Evolutionary conservation across 53 echinoderm and acorn worm species (phyloP).

Genomic region (Holothuria leucospilota): DNA sequence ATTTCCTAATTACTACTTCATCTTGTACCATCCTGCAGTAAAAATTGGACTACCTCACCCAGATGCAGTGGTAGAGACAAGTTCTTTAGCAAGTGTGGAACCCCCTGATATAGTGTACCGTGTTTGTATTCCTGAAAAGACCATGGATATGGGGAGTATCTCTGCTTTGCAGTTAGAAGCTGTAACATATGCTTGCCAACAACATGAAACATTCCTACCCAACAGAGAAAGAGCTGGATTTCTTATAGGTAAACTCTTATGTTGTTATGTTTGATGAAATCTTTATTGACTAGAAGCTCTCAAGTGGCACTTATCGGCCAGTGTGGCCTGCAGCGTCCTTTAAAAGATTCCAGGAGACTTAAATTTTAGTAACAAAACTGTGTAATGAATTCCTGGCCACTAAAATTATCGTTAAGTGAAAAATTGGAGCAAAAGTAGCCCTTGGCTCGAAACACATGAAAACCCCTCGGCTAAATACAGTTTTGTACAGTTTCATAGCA

Average conservation of each 20-base stretch:
- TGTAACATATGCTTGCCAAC: constrained; percentile 98
- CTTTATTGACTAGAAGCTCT: too few species aligned
- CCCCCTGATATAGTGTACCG: constrained; percentile 93
- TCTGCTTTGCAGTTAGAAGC: constrained; percentile 96
- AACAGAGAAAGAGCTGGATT: constrained; percentile 90
- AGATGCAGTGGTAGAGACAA: constrained; percentile 95
- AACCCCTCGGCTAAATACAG: too few species aligned
- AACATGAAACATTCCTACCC: constrained; percentile 88
- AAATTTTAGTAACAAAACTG: too few species aligned
- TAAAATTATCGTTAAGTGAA: too few species aligned
- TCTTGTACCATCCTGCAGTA: constrained; percentile 59
- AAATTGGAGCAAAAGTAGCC: too few species aligned
- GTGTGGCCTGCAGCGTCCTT: too few species aligned
- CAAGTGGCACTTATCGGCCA: too few species aligned
- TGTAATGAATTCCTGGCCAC: too few species aligned
- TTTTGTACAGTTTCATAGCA: too few species aligned
- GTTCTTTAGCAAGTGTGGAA: constrained; percentile 93
- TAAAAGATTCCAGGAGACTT: too few species aligned
- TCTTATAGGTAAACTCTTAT: constrained; percentile 75
- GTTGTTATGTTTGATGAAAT: too few species aligned
- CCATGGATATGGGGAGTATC: constrained; percentile 83
- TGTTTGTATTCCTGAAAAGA: constrained; percentile 85
- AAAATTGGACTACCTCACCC: constrained; percentile 87
- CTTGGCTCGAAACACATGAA: too few species aligned
- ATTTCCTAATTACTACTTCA: not conserved